These are phyloP conservation scores for Malurus melanocephalus DNA, from an alignment of 2,113 vertebrate genomes.

Conservation along the genomic window DNA sequence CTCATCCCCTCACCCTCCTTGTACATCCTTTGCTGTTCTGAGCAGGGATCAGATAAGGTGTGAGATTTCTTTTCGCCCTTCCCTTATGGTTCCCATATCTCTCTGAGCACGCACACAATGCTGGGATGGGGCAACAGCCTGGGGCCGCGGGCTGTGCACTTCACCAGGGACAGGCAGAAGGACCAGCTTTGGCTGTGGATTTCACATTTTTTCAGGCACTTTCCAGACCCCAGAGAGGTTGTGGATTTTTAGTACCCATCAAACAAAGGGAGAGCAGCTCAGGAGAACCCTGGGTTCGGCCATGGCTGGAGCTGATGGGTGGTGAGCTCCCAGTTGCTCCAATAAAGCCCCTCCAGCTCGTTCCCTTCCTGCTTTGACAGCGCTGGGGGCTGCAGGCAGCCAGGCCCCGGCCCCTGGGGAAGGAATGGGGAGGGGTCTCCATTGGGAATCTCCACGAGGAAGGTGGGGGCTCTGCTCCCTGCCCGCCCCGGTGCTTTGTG, in stretches of 20 bases:
- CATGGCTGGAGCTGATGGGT: rapidly evolving
- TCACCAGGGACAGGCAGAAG: background rate
- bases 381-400: background rate
- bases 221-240: background rate
- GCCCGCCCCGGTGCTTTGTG: background rate
- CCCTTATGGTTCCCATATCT: background rate
- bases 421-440: background rate
- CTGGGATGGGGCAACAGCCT: rapidly evolving
- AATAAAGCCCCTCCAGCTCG: rapidly evolving
- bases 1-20: rapidly evolving
- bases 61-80: background rate
- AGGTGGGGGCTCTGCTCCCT: background rate
- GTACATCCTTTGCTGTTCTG: rapidly evolving
- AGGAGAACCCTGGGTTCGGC: background rate
- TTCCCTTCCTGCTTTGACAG: background rate
- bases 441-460: rapidly evolving
- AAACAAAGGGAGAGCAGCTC: background rate
- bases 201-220: background rate
- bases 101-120: rapidly evolving
- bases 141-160: rapidly evolving
- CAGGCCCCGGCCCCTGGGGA: rapidly evolving
- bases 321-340: background rate
- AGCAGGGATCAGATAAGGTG: background rate
- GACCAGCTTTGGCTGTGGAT: background rate
- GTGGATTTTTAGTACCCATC: background rate